Conservation (phyloP, 2,888 invertebrate genomes). For the Toxonevra muliebris region DNA sequence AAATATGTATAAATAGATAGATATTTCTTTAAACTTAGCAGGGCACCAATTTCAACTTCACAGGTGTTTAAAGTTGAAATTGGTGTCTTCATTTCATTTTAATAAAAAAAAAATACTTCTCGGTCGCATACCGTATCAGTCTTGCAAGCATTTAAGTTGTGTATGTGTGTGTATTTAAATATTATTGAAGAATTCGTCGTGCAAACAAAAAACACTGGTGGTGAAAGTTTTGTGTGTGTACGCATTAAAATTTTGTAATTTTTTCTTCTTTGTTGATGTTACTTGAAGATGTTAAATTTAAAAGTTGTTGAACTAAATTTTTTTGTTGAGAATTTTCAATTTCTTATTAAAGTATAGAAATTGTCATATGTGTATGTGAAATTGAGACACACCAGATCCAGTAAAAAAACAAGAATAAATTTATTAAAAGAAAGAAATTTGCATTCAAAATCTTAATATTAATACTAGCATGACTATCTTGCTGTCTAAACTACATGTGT, state of each 20-base stretch:
- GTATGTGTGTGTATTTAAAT: conserved; percentile 15
- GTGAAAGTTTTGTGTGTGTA: conserved; percentile 49
- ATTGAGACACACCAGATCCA: too few relatives aligned
- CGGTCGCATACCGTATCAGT: background rate
- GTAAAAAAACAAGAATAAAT: too few relatives aligned
- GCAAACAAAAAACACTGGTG: conserved; percentile 35
- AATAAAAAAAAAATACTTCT: background rate
- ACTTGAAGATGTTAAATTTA: background rate
- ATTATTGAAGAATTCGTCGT: conserved; percentile 25
- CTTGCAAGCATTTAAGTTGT: background rate
- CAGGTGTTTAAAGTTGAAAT: conserved; percentile 2
- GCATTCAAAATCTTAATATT: too few relatives aligned
- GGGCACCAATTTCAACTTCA: too few relatives aligned
- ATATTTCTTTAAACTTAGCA: conserved; percentile 1
- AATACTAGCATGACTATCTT: too few relatives aligned
- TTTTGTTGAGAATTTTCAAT: too few relatives aligned
- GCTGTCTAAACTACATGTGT: too few relatives aligned
- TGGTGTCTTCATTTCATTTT: background rate
- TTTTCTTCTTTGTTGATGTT: background rate
- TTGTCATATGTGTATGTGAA: background rate
- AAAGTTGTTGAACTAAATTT: background rate
- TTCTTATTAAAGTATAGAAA: too few relatives aligned
- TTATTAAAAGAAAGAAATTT: too few relatives aligned
- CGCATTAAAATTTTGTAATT: conserved; percentile 16
- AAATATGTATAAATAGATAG: too few relatives aligned